A percentile compares a stretch with the other conserved stretches of the same genome.
phyloP scores from a whole-genome alignment of 2,797 vertebrate species.

The Potorous gilbertii region DNA sequence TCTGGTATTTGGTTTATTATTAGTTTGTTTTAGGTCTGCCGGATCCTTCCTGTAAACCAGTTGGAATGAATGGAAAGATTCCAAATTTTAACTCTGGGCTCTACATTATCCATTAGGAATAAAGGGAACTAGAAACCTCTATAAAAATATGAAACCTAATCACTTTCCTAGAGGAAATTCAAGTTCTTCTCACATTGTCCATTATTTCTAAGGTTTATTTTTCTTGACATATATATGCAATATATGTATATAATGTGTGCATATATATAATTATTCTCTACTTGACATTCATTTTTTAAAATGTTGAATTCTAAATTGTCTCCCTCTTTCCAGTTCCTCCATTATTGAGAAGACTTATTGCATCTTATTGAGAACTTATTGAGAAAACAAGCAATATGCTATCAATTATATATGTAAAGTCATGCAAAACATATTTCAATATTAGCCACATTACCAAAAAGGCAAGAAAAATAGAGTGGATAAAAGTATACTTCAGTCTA shows the following conservation, averaged over 20 bases:
- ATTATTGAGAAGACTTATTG: too few species aligned
- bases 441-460: neutral
- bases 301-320: neutral
- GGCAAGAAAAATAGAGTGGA: neutral
- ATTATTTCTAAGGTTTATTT: conserved; percentile 39
- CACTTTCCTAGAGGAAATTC: conserved; percentile 39
- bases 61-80: neutral
- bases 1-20: neutral
- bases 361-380: neutral
- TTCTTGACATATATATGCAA: conserved; percentile 28
- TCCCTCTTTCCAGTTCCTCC: neutral
- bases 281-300: neutral
- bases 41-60: neutral
- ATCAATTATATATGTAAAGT: neutral
- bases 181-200: conserved; percentile 6
- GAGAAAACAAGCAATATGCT: neutral
- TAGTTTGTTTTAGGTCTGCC: neutral
- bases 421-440: neutral
- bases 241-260: neutral
- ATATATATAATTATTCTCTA: neutral
- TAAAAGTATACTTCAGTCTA: neutral
- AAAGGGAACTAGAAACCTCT: conserved; percentile 53
- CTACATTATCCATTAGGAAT: neutral
- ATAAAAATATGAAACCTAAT: neutral
- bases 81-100: neutral